phyloP scores from a whole-genome alignment of 2,888 invertebrate species.

The Prionchulus punctatus region DNA sequence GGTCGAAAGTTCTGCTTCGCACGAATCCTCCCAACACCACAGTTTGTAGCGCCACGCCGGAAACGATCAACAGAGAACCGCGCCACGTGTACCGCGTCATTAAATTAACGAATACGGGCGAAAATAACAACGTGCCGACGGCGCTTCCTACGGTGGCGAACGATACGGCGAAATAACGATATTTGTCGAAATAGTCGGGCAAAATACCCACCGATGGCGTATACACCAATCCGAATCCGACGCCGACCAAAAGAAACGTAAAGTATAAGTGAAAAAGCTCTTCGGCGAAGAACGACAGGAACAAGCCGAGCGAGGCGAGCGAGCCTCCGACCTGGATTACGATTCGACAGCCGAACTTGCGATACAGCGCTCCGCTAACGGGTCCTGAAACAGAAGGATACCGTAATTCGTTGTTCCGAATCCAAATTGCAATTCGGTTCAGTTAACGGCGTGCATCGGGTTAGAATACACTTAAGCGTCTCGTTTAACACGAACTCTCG shows the following conservation, averaged over 20 bases:
- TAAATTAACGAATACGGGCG: conserved; percentile 30
- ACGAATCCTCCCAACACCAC: background rate
- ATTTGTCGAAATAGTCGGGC: conserved; percentile 35
- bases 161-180: conserved; percentile 34
- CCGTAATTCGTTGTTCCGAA: too few relatives aligned
- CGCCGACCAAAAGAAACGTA: conserved; percentile 32
- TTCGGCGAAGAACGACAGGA: conserved; percentile 26
- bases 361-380: background rate
- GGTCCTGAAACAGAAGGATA: conserved; percentile 8
- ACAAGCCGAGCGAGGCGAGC: conserved; percentile 22
- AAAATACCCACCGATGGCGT: conserved; percentile 34
- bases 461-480: background rate
- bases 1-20: conserved; percentile 1
- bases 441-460: background rate
- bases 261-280: conserved; percentile 30
- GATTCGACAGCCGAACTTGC: background rate
- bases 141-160: conserved; percentile 34
- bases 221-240: conserved; percentile 21
- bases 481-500: too few relatives aligned
- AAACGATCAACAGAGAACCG: conserved; percentile 31
- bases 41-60: conserved; percentile 3
- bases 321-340: conserved; percentile 1
- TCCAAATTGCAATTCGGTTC: too few relatives aligned
- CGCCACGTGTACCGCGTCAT: conserved; percentile 32
- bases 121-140: conserved; percentile 31